Base-by-base conservation (phyloP, 2,113 vertebrate species). In the Pachypanchax playfairii region DNA sequence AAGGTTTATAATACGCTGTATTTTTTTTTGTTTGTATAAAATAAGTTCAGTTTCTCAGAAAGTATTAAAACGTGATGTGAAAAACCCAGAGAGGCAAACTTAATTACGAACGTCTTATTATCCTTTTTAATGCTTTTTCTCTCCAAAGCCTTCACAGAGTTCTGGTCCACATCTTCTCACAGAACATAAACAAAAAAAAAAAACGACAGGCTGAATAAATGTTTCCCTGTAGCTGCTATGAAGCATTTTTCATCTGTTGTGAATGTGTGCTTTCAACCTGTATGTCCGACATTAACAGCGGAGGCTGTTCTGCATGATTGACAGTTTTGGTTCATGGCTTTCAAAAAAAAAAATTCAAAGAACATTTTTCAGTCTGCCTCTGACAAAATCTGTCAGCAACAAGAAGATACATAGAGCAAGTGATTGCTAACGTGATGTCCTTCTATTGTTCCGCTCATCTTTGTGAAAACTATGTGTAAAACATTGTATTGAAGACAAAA, bases 361-460 rank as follows among this genome's bases (percentile, higher is more conserved):
- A 53, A 63, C 22, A 24, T 61, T 73, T 75, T 64, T 69, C 18
- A 51, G 64, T 61, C 56, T 63, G 69, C 65, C 61, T 56, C 8
- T 20, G 38, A 62, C 36, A 38, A 51, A 75, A 35, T 21, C 60
- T 62, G 42, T 46, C 24, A 44, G 39, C 26, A 50, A 67, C 0
- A 29, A 70, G 73, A 68, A 73, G 54, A 56, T 42, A 58, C 31
- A 46, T 75, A 83, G n/a, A n/a, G n/a, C n/a, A 88, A 83, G 71
- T 77, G 67, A 70, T 70, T 73, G 55, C 74, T 82, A 29, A 68
- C 68, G 77, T 82, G 76, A 80, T 75, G 76, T 84, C 76, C 65
- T 69, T 65, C 75, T 83, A 60, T 81, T 70, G 83, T 85, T 65
- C 64, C 73, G 65, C 75, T 70, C 64, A 71, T 80, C 51, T 66